phyloP scores from a whole-genome alignment of 2,888 invertebrate genomes.

The Camponotus fellah region DNA sequence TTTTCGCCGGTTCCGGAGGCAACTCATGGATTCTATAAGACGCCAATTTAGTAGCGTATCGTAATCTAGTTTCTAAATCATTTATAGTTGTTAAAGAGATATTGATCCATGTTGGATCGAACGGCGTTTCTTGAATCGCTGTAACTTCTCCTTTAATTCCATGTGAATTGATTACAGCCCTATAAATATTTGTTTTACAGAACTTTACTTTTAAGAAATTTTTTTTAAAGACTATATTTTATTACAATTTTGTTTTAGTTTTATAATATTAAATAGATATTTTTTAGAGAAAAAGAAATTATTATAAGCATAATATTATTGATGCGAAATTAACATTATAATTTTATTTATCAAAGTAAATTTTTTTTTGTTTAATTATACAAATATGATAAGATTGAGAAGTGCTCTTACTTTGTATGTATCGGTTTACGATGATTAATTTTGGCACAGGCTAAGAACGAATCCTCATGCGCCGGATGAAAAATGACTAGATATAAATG shows the following conservation, averaged over 20 bases:
- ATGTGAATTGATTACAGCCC: conserved; percentile 91
- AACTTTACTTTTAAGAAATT: background rate
- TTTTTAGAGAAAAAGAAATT: too few species aligned
- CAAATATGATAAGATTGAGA: background rate
- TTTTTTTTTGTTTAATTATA: background rate
- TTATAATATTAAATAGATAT: background rate
- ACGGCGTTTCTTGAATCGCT: conserved; percentile 93
- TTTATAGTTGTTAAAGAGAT: conserved; percentile 90
- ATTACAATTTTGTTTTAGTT: background rate
- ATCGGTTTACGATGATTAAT: conserved; percentile 90
- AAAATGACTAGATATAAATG: conserved; percentile 93
- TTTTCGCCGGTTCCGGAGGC: conserved; percentile 88
- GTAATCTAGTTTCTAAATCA: conserved; percentile 90
- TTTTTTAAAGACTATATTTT: background rate
- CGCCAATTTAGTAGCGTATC: conserved; percentile 91
- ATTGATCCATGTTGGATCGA: conserved; percentile 93
- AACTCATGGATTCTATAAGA: conserved; percentile 91
- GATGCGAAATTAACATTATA: background rate
- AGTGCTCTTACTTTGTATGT: conserved; percentile 89
- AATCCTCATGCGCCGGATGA: conserved; percentile 92
- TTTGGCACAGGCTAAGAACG: conserved; percentile 94
- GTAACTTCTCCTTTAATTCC: conserved; percentile 94
- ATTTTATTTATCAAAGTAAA: background rate
- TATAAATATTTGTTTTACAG: conserved; percentile 81
- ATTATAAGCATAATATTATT: background rate